A percentile compares a stretch with the other conserved stretches of the same genome.
Conservation (phyloP, 1,140 invertebrate species). For the Ceratosolen solmsi region DNA sequence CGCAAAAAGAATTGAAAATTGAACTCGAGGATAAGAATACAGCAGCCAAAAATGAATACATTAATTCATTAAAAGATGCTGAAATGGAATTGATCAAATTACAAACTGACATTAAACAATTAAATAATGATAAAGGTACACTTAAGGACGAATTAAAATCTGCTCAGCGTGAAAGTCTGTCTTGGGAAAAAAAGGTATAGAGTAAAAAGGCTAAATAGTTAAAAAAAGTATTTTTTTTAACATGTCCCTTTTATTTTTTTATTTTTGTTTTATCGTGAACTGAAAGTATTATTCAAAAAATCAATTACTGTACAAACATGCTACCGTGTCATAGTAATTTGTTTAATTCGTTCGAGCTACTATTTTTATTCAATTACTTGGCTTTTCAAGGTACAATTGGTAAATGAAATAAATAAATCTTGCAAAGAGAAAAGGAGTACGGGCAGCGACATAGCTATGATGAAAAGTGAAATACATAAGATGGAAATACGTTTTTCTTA, state of each 20-base stretch:
- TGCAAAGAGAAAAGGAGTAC: constrained; percentile 79
- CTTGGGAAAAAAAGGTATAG: constrained; percentile 89
- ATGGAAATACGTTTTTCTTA: constrained; percentile 82
- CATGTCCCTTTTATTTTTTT: background rate
- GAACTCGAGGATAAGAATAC: constrained; percentile 77
- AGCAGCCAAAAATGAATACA: constrained; percentile 75
- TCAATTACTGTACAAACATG: background rate
- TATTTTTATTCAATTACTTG: background rate
- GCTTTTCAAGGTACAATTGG: constrained; percentile 75
- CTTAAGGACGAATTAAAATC: constrained; percentile 78
- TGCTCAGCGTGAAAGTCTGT: constrained; percentile 79
- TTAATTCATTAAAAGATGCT: constrained; percentile 74
- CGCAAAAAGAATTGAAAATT: constrained; percentile 76
- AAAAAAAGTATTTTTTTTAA: constrained; percentile 76
- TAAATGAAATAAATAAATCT: constrained; percentile 79
- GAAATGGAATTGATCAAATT: constrained; percentile 79
- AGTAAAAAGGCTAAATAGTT: too few relatives aligned
- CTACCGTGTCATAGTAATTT: background rate
- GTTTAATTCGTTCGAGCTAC: background rate
- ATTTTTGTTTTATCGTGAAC: too few relatives aligned
- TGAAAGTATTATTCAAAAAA: background rate
- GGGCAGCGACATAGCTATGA: constrained; percentile 80
- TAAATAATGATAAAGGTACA: constrained; percentile 79
- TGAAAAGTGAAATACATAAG: constrained; percentile 87
- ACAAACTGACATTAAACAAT: constrained; percentile 78